Evolutionary conservation across 2,113 vertebrate species (phyloP).

Genomic region (Zosterops lateralis): DNA sequence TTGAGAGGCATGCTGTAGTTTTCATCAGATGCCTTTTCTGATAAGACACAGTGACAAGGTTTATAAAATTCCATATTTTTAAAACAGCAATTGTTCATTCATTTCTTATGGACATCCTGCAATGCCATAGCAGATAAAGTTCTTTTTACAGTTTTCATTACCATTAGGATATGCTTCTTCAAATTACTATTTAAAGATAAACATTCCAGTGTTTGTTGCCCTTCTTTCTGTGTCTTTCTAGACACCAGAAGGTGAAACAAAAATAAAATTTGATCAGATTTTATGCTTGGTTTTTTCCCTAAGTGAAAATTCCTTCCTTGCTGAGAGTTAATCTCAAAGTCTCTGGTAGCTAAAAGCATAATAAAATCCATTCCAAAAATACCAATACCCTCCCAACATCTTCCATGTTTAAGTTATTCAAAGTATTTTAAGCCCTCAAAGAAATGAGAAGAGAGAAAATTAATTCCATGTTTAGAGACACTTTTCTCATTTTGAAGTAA

Average conservation of each 20-base stretch:
- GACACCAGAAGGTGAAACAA: neutral
- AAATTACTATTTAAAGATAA: neutral
- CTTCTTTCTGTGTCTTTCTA: neutral
- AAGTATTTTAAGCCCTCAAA: neutral
- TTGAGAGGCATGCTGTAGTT: neutral
- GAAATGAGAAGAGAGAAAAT: neutral
- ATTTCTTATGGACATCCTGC: neutral
- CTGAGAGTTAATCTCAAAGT: neutral
- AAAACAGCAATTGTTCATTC: neutral
- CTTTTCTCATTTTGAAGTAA: neutral
- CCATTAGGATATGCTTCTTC: neutral
- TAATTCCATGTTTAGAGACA: neutral
- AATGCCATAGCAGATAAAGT: neutral
- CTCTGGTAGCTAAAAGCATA: neutral
- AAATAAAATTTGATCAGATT: neutral
- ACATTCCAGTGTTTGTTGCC: neutral
- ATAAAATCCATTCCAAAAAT: neutral
- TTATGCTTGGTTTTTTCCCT: neutral
- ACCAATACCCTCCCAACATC: neutral
- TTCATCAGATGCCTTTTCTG: neutral
- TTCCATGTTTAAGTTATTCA: neutral
- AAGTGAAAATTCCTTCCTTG: neutral
- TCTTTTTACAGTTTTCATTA: constrained; percentile 15
- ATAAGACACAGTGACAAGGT: neutral
- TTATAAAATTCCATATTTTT: neutral